phyloP scores from a whole-genome alignment of 1,140 invertebrate species.

The Drosophila prosaltans region DNA sequence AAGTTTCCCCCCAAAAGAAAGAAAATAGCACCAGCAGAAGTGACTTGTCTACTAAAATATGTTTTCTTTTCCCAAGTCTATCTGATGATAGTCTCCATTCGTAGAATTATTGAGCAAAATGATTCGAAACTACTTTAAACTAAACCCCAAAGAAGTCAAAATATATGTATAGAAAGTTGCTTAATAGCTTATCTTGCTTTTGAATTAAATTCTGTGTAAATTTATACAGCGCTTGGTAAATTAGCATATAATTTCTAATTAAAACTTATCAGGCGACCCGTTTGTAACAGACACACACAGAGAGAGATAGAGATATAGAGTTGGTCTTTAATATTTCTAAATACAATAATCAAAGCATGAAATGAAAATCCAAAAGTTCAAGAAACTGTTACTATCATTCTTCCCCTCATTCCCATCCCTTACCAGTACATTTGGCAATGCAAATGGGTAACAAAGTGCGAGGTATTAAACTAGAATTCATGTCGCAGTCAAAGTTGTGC shows the following conservation, averaged over 20 bases:
- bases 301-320: too few species aligned
- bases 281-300: too few species aligned
- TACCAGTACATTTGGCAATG: conserved; percentile 24
- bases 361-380: conserved; percentile 26
- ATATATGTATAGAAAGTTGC: too few species aligned
- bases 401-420: neutral
- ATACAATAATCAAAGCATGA: too few species aligned
- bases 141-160: too few species aligned
- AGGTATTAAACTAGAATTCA: conserved; percentile 65
- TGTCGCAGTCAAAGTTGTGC: conserved; percentile 65
- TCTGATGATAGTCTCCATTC: neutral
- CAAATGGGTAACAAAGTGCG: conserved; percentile 43
- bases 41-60: conserved; percentile 10
- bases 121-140: too few species aligned
- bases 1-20: conserved; percentile 27
- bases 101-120: neutral
- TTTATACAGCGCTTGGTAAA: too few species aligned
- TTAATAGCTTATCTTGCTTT: too few species aligned
- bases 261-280: too few species aligned
- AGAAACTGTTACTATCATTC: conserved; percentile 26
- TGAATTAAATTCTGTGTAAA: too few species aligned
- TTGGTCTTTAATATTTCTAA: too few species aligned
- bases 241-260: too few species aligned
- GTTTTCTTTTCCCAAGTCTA: conserved; percentile 1
- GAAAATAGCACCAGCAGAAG: neutral